These are phyloP conservation scores for Rhadinocentrus ornatus DNA, from an alignment of 2,797 vertebrate genomes.

Conservation along the genomic window DNA sequence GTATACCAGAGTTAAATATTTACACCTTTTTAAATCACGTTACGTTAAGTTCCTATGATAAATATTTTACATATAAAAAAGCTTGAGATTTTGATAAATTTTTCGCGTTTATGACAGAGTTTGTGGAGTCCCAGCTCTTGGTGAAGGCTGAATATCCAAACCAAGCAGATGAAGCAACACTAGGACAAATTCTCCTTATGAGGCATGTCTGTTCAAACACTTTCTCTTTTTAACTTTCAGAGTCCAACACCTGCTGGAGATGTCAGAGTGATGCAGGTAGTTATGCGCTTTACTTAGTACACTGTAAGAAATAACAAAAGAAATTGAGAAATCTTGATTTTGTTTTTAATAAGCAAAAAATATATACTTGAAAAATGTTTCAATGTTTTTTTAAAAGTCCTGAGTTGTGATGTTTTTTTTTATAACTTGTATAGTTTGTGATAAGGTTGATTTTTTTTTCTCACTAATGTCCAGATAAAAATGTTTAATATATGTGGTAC, in stretches of 20 bases:
- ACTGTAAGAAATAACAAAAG: neutral
- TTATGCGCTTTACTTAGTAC: slow-evolving; percentile 34
- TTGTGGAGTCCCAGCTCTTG: neutral
- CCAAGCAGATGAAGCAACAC: neutral
- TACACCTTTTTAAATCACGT: neutral
- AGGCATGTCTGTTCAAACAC: slow-evolving; percentile 36
- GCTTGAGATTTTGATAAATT: neutral
- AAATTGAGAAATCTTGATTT: neutral
- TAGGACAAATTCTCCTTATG: slow-evolving; percentile 2
- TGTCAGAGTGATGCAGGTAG: slow-evolving; percentile 85
- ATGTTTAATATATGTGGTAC: neutral
- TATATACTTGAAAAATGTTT: no score
- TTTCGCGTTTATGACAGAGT: neutral
- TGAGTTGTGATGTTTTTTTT: neutral
- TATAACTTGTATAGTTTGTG: no score
- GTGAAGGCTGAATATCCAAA: no score
- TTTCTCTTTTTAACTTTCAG: slow-evolving; percentile 76
- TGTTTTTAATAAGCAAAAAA: neutral
- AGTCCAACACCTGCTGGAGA: slow-evolving; percentile 84
- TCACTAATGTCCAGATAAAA: neutral
- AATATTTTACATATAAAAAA: neutral
- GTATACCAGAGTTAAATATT: neutral
- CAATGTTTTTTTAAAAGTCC: no score
- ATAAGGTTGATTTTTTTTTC: no score
- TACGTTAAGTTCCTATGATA: neutral